Evolutionary conservation across 2,797 vertebrate genomes (phyloP), one percentile per base, ranked within the genome.

Genomic region (Siniperca undulata): DNA sequence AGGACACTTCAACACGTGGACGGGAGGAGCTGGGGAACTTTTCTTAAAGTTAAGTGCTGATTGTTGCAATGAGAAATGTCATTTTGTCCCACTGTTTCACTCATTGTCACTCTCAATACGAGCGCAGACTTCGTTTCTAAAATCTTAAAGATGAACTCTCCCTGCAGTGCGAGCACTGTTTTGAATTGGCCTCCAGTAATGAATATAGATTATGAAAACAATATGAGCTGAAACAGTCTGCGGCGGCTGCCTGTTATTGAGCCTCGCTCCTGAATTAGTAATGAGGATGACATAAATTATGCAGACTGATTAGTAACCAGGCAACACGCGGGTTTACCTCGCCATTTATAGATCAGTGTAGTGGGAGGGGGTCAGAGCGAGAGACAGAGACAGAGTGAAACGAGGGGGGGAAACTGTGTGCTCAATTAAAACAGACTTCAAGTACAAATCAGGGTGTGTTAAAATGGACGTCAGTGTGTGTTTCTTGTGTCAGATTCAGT

Each of bases 251-350:
- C 78, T 88, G 76, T 59, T 82, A 85, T 90, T 30, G 78, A 91
- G 77, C 85, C 46, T 16, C 12, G 8, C 68, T 78, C 17, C 76
- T 93, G 87, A 89, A 91, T 92, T 89, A 92, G 44, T 86, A 8
- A 93, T 89, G 88, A 90, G 67, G 46, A 30, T 0, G 1, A 59
- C 72, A 78, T 93, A 70, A 92, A 92, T 91, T 86, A 93, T 93
- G 90, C 84, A 91, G 82, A 69, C 46, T 87, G 90, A 91, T 91
- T 85, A 90, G 91, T 89, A 85, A 86, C 89, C 87, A 86, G 84
- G 90, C 88, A 89, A 90, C 82, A 70, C 14, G 9, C n/a, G 0
- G 84, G 62, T 79, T 84, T 78, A 90, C 78, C 83, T 79, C 55
- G 4, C 27, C 0, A n/a, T 65, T 80, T 86, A 74, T 40, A 38